phyloP scores from a whole-genome alignment of 2,888 invertebrate genomes.

The Calliopum simillimum region DNA sequence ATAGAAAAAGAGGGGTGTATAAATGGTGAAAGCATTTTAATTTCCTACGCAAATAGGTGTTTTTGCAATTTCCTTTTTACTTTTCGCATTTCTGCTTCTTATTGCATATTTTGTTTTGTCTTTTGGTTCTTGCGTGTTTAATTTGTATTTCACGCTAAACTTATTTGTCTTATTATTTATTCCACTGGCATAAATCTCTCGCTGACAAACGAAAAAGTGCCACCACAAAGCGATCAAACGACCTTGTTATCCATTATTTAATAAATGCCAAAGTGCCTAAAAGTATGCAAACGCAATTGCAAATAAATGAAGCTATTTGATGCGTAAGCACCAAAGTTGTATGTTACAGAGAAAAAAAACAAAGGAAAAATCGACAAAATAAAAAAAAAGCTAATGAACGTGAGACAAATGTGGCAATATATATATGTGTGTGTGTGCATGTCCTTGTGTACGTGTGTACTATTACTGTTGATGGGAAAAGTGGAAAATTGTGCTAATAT shows the following conservation, averaged over 20 bases:
- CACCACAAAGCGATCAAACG: conserved; percentile 3
- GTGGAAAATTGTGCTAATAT: too few species aligned
- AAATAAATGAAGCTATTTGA: conserved; percentile 24
- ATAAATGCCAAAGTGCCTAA: conserved; percentile 8
- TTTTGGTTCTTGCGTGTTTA: conserved; percentile 23
- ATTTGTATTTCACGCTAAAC: conserved; percentile 41
- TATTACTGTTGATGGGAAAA: background rate
- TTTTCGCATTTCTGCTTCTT: background rate
- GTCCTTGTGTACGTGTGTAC: background rate
- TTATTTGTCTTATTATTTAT: conserved; percentile 25
- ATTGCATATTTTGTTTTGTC: background rate
- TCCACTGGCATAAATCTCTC: conserved; percentile 39
- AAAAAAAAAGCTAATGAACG: background rate
- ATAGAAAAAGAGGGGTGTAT: too few species aligned
- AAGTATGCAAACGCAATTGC: conserved; percentile 22
- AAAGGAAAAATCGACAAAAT: background rate
- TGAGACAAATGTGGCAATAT: background rate
- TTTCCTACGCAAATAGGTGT: too few species aligned
- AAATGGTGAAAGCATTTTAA: too few species aligned
- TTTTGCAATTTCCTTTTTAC: conserved; percentile 10
- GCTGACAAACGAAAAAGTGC: background rate
- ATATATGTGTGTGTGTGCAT: conserved; percentile 1
- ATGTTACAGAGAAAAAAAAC: background rate
- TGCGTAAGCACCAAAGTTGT: conserved; percentile 23
- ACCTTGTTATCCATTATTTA: background rate